A percentile compares a stretch with the other conserved stretches of the same genome.
Evolutionary conservation across 2,113 vertebrate species (phyloP).

Genomic region (Thamnophis sirtalis): DNA sequence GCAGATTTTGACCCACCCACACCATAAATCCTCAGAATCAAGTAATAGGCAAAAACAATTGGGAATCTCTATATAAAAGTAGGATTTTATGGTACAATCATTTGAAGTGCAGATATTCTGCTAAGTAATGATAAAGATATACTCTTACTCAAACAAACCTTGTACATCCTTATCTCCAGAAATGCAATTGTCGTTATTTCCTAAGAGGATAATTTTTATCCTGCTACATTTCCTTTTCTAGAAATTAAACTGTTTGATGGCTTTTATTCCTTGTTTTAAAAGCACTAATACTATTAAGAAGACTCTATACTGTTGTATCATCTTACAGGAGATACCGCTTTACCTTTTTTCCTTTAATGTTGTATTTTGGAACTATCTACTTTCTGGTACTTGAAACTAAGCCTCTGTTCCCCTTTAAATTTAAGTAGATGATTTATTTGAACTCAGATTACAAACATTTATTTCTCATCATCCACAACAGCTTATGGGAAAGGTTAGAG

Average conservation of each 20-base stretch:
- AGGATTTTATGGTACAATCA: not conserved
- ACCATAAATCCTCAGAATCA: not conserved
- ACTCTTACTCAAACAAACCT: slow-evolving; percentile 32
- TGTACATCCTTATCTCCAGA: not conserved
- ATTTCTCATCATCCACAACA: not conserved
- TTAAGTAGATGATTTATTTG: not conserved
- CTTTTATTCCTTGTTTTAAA: not conserved
- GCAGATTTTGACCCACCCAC: not conserved
- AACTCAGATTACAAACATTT: too few relatives aligned
- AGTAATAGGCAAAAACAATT: not conserved
- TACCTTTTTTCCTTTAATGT: slow-evolving; percentile 18
- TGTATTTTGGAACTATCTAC: slow-evolving; percentile 16
- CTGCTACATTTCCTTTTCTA: slow-evolving; percentile 23
- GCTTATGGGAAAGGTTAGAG: not conserved
- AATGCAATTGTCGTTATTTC: not conserved
- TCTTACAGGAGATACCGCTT: not conserved
- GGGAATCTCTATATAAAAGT: not conserved
- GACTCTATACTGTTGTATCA: slow-evolving; percentile 21
- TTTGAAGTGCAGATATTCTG: not conserved
- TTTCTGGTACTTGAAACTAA: not conserved
- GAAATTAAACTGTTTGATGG: not conserved
- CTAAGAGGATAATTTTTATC: not conserved
- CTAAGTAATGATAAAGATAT: not conserved
- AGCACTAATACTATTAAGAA: slow-evolving; percentile 23
- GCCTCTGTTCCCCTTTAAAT: not conserved